Percentiles rank a stretch among this genome's conserved stretches.
Conservation (phyloP, 2,113 vertebrate species). For the Clarias magur region DNA sequence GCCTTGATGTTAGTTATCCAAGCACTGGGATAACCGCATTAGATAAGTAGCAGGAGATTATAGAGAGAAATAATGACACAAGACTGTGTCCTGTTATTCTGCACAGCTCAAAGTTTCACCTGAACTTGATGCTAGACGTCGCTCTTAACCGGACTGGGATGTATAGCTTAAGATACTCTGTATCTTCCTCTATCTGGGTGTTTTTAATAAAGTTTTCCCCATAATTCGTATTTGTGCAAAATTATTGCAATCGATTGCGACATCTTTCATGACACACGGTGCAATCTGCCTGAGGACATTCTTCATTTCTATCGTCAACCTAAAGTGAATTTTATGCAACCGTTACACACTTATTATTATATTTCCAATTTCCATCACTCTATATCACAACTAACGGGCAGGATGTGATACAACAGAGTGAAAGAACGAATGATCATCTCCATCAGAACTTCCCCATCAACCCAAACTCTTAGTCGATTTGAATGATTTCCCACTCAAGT, state of each 20-base stretch:
- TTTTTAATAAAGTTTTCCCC: background rate
- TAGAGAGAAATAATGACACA: no score
- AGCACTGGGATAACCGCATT: no score
- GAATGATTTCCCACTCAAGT: background rate
- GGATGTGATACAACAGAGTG: background rate
- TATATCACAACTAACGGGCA: background rate
- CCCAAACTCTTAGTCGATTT: background rate
- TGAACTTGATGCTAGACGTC: no score
- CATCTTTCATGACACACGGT: background rate
- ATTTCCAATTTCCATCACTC: background rate
- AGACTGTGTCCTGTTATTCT: no score
- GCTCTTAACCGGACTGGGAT: background rate
- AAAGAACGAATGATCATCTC: background rate
- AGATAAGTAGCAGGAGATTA: no score
- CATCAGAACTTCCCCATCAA: background rate
- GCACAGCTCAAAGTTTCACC: no score
- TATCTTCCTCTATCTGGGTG: background rate
- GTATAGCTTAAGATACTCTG: background rate
- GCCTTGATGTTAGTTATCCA: no score
- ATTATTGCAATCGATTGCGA: no score
- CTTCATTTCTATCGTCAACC: background rate
- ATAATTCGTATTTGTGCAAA: background rate
- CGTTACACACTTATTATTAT: no score
- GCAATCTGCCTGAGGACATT: background rate
- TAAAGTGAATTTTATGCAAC: no score